Percentiles rank a stretch among this genome's conserved stretches.
These are phyloP conservation scores for Bambusicola thoracicus DNA, from an alignment of 2,113 vertebrate species.

Conservation along the genomic window DNA sequence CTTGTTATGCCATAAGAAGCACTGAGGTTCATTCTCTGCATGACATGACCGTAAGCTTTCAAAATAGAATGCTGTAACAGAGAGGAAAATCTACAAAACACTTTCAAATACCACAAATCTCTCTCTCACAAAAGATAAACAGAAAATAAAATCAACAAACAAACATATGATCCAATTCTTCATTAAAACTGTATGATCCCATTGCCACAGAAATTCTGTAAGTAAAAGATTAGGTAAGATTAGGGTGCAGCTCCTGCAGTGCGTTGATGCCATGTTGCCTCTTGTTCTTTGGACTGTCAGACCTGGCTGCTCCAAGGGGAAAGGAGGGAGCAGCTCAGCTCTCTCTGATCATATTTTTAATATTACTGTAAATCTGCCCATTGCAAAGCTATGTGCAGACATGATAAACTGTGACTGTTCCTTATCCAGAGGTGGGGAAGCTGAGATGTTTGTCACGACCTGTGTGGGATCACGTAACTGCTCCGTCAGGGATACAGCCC, in stretches of 20 bases:
- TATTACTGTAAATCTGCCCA: neutral
- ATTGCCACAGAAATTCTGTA: neutral
- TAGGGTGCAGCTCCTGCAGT: neutral
- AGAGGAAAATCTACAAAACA: neutral
- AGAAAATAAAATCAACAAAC: neutral
- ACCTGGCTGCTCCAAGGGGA: neutral
- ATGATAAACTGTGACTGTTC: neutral
- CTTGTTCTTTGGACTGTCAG: neutral
- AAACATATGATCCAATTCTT: neutral
- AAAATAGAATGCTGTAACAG: neutral
- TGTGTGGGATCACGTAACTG: neutral
- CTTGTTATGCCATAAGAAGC: neutral
- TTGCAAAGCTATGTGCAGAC: neutral
- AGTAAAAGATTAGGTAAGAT: neutral
- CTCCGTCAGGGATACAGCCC: neutral
- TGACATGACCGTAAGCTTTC: neutral
- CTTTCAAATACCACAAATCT: neutral
- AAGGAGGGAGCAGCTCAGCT: neutral
- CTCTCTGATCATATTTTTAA: neutral
- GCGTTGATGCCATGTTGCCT: neutral
- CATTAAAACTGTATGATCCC: neutral
- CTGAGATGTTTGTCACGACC: neutral
- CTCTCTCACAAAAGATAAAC: neutral
- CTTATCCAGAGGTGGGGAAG: neutral
- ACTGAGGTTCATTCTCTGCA: neutral